These are phyloP conservation scores for Smutsia temminckii DNA, from an alignment of 2,797 vertebrate species.

Conservation along the genomic window DNA sequence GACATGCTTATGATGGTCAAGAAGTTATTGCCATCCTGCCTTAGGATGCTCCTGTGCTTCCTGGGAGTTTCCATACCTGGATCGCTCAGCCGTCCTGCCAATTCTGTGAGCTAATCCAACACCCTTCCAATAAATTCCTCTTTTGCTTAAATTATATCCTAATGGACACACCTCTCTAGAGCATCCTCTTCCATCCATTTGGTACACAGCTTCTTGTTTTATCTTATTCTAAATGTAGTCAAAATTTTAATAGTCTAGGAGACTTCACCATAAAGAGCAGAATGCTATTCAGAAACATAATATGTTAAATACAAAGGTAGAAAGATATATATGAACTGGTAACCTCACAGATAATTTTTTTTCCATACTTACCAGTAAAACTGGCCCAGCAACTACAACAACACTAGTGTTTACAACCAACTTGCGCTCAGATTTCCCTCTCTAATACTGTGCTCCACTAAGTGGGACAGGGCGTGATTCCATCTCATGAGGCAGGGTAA, in stretches of 20 bases:
- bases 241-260: background rate
- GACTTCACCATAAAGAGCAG: background rate
- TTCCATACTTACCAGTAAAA: background rate
- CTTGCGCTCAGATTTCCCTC: background rate
- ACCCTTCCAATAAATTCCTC: background rate
- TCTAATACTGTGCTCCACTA: background rate
- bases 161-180: background rate
- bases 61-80: background rate
- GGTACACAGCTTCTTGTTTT: background rate
- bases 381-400: background rate
- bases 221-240: background rate
- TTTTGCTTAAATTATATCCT: background rate
- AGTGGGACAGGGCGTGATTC: background rate
- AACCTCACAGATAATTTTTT: background rate
- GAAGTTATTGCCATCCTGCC: background rate
- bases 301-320: background rate
- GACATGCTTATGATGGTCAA: background rate
- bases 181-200: background rate
- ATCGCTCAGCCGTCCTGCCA: background rate
- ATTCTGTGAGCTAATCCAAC: background rate
- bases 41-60: background rate
- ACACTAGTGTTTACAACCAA: background rate
- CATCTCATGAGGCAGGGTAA: background rate
- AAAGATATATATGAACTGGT: background rate
- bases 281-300: background rate